A percentile compares a stretch with the other conserved stretches of the same genome.
Evolutionary conservation across 1,140 invertebrate species (phyloP).

Genomic region (Drosophila lacteicornis): DNA sequence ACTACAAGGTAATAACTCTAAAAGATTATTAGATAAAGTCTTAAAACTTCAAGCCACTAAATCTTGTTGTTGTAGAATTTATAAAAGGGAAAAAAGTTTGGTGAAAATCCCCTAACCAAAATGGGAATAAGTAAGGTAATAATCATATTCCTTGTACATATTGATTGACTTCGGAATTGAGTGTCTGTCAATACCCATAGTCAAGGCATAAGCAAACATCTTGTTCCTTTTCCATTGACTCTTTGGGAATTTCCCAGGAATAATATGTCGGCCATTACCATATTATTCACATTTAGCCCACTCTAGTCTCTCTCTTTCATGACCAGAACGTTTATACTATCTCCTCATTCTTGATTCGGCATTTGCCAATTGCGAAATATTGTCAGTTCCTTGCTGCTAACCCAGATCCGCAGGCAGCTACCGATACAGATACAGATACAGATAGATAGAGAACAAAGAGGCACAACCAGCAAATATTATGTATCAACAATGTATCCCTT

Average conservation of each 20-base stretch:
- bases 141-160: neutral
- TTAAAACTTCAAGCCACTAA: neutral
- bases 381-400: constrained; percentile 42
- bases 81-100: neutral
- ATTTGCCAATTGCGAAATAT: constrained; percentile 44
- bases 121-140: neutral
- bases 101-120: no score
- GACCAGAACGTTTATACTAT: constrained; percentile 9
- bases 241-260: constrained; percentile 1
- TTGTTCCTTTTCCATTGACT: no score
- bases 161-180: neutral
- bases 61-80: neutral
- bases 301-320: constrained; percentile 27
- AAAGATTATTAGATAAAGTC: neutral
- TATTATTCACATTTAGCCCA: constrained; percentile 30
- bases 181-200: neutral
- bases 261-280: constrained; percentile 24
- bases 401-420: constrained; percentile 32
- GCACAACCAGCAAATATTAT: constrained; percentile 19
- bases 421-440: constrained; percentile 22
- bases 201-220: neutral
- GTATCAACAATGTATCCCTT: constrained; percentile 26
- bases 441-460: constrained; percentile 19
- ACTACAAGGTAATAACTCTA: neutral
- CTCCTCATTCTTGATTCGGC: constrained; percentile 26